Evolutionary conservation across 1,140 invertebrate species (phyloP).

Genomic region (Eriosoma lanigerum): DNA sequence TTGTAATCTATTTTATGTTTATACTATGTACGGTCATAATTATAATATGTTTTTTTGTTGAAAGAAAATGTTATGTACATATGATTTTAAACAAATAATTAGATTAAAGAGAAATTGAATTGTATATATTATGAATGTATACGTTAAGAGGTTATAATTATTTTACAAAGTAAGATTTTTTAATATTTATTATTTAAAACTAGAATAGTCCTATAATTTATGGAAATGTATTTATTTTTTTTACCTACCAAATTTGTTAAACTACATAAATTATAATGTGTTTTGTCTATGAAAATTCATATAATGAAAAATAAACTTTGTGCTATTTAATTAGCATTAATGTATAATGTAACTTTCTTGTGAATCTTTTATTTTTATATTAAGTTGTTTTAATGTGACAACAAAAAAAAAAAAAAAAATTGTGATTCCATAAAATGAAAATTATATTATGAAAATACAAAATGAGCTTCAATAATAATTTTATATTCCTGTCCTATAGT

Average conservation of each 20-base stretch:
- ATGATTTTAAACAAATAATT: constrained; percentile 8
- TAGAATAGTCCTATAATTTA: constrained; percentile 32
- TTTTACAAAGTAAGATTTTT: constrained; percentile 48
- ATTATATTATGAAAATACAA: constrained; percentile 28
- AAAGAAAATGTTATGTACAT: not conserved
- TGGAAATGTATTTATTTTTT: constrained; percentile 48
- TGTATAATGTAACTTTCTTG: constrained; percentile 26
- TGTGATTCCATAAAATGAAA: constrained; percentile 31
- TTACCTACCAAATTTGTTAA: constrained; percentile 48
- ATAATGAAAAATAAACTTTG: constrained; percentile 37
- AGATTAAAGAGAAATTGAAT: constrained; percentile 22
- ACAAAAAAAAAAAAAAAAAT: constrained; percentile 23
- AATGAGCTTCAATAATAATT: constrained; percentile 7
- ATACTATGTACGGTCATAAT: constrained; percentile 2
- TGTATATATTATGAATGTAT: constrained; percentile 47
- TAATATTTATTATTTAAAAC: constrained; percentile 47
- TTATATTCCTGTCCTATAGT: not conserved
- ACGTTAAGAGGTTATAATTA: constrained; percentile 49
- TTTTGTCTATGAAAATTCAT: constrained; percentile 27
- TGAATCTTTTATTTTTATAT: constrained; percentile 31
- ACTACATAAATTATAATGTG: constrained; percentile 27
- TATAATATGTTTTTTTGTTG: not conserved
- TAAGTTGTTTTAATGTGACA: constrained; percentile 10
- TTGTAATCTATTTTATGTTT: not conserved
- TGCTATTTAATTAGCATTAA: constrained; percentile 26